Evolutionary conservation across 1,140 invertebrate species (phyloP), one percentile per base, ranked within the genome.

Genomic region (Orchesella cincta): DNA sequence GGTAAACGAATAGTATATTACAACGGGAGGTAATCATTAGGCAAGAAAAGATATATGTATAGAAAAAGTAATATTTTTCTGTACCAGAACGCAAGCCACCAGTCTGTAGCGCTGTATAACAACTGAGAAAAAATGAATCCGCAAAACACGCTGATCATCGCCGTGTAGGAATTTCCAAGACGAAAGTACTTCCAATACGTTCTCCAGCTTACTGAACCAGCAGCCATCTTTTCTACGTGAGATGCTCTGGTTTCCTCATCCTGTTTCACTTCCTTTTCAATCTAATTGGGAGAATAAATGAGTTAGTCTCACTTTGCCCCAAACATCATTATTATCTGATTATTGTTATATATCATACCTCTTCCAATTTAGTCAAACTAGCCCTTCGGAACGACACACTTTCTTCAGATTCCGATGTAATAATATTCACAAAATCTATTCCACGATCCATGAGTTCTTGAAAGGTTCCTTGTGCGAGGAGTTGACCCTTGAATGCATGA

Each of bases 401-500:
- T 36, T 79, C 74, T 72, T 75, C 80, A 18, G 46, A 85, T 52
- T 87, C 85, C n/a, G 85, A 85, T 1, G 77, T 52, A 23, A 91
- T 83, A 46, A 92, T 82, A 46, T 88, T 89, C 0, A 90, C 89
- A 81, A 92, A 92, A 81, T 91, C 90, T 74, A 90, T 85, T 1
- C 89, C 90, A 26, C 87, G 86, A 0, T 83, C 85, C 26, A 87
- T 83, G 1, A 92, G 84, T 78, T 90, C 85, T 29, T 87, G 84
- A 72, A 89, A 90, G 0, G 87, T 87, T 64, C 89, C 90, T 84
- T 89, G 85, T 1, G 87, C 86, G 36, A 87, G 83, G 20, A 91
- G 86, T 23, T 80, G 81, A 3, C 90, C 78, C 80, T 81, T 28
- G 3, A 28, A 23, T 57, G 20, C n/a, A n/a, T n/a, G n/a, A n/a